Evolutionary conservation across 2,888 invertebrate genomes (phyloP).

Genomic region (Nemapogon koenigi): DNA sequence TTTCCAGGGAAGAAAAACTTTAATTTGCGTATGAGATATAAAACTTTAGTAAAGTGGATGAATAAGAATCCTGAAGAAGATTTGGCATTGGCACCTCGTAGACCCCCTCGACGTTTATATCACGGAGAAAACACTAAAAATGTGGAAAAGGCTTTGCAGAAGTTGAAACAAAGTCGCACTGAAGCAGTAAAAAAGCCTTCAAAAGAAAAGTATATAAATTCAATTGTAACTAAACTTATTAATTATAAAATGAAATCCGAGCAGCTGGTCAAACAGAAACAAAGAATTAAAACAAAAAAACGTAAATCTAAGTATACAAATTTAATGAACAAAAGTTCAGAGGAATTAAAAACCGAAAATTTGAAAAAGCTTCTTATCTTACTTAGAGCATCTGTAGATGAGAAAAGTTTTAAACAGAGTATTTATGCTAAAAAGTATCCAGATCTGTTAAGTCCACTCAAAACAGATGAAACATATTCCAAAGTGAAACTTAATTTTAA

Average conservation of each 20-base stretch:
- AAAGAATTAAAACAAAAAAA: not conserved
- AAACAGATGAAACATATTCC: conserved; percentile 14
- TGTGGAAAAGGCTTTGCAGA: conserved; percentile 37
- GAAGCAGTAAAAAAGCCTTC: conserved; percentile 26
- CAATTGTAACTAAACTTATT: conserved; percentile 28
- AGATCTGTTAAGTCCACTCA: not conserved
- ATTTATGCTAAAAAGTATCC: conserved; percentile 15
- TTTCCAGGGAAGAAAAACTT: conserved; percentile 63
- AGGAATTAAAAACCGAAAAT: conserved; percentile 25
- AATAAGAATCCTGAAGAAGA: conserved; percentile 45
- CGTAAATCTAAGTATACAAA: too few species aligned
- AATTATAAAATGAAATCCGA: conserved; percentile 26
- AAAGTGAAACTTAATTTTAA: conserved; percentile 14
- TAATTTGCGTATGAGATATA: conserved; percentile 67
- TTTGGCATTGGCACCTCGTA: conserved; percentile 40
- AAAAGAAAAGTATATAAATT: conserved; percentile 24
- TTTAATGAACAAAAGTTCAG: not conserved
- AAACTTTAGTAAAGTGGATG: conserved; percentile 58
- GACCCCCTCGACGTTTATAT: conserved; percentile 30
- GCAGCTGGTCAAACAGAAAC: not conserved
- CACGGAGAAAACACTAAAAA: conserved; percentile 31
- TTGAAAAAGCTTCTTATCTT: conserved; percentile 32
- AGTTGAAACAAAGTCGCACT: conserved; percentile 32
- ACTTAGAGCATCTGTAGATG: conserved; percentile 30
- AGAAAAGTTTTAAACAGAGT: conserved; percentile 24